Percentiles rank a stretch among this genome's conserved stretches.
Conservation (phyloP, 2,113 vertebrate species). For the Pseudopipra pipra region DNA sequence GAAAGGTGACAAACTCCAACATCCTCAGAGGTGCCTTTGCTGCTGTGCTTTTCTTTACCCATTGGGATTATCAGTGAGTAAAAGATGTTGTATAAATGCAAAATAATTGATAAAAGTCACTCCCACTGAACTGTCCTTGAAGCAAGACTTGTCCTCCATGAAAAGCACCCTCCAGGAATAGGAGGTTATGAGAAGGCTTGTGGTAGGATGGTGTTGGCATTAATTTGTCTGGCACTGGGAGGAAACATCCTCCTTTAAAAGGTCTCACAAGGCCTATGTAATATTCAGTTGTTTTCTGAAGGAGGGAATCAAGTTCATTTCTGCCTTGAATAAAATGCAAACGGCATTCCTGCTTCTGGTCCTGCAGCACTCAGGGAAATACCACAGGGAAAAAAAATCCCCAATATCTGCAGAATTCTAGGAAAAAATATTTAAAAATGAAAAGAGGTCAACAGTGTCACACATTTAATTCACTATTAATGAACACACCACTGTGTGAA, state of each 20-base stretch:
- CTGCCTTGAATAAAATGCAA: neutral
- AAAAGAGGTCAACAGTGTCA: neutral
- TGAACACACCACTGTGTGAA: neutral
- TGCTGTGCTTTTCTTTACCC: too few relatives aligned
- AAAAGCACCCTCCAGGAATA: neutral
- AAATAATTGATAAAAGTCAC: neutral
- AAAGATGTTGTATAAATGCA: neutral
- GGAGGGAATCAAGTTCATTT: neutral
- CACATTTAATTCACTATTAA: neutral
- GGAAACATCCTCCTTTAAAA: neutral
- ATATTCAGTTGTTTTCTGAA: neutral
- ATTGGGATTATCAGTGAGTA: neutral
- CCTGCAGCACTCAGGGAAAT: neutral
- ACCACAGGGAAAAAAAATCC: neutral
- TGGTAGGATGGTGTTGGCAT: neutral
- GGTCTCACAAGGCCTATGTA: neutral
- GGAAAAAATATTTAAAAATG: neutral
- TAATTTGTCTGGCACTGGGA: neutral
- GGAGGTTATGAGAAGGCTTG: neutral
- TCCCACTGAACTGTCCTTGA: neutral
- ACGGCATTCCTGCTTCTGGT: neutral
- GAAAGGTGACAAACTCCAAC: neutral
- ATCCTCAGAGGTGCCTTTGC: neutral
- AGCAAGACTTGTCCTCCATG: neutral
- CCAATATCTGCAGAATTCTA: neutral